These are phyloP conservation scores for Donacobius atricapilla DNA, from an alignment of 2,113 vertebrate genomes.

Conservation along the genomic window DNA sequence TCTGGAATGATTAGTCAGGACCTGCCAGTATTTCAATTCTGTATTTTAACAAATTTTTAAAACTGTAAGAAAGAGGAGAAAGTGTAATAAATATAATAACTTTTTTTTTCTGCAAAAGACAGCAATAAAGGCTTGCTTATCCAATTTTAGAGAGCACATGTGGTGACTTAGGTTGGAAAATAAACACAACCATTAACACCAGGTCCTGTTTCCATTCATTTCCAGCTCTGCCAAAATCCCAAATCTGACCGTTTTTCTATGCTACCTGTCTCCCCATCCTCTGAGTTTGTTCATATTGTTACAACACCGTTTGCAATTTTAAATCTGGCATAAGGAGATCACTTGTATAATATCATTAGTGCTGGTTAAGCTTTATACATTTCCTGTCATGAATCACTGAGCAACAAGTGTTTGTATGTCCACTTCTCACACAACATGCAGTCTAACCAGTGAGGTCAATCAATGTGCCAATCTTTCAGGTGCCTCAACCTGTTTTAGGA, in stretches of 20 bases:
- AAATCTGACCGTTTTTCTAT: not conserved
- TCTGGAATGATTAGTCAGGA: not conserved
- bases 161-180: not conserved
- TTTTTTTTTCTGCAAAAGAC: not conserved
- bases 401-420: not conserved
- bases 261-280: not conserved
- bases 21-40: not conserved
- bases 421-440: not conserved
- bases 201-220: not conserved
- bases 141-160: fast-evolving
- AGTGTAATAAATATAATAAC: not conserved
- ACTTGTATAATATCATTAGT: not conserved
- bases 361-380: not conserved
- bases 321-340: not conserved
- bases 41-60: not conserved
- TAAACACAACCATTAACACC: not conserved
- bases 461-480: not conserved
- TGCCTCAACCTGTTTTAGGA: not conserved
- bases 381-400: not conserved
- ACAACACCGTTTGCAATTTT: not conserved
- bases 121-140: not conserved
- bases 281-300: not conserved
- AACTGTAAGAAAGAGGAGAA: not conserved
- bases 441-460: not conserved
- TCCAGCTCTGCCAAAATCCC: not conserved